phyloP scores from a whole-genome alignment of 2,113 vertebrate species.

The Tenebrosternarchus preto region DNA sequence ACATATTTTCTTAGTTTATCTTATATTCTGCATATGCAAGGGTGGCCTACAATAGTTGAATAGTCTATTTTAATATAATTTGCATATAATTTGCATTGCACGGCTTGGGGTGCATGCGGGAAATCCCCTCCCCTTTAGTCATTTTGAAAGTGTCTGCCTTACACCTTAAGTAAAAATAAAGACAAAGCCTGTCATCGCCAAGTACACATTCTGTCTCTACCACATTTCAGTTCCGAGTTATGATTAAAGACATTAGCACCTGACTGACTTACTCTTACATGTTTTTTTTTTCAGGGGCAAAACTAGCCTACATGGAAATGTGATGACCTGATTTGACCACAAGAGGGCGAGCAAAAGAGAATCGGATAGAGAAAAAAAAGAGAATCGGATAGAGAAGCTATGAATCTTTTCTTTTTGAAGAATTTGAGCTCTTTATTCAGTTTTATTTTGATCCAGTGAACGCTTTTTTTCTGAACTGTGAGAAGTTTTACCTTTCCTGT shows the following conservation, averaged over 20 bases:
- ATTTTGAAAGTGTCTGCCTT: neutral
- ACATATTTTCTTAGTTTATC: no score
- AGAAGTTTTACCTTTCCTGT: neutral
- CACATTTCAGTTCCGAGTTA: neutral
- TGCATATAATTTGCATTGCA: no score
- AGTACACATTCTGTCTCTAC: slow-evolving; percentile 17
- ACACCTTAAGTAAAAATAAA: neutral
- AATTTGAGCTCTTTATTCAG: neutral
- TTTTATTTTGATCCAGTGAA: neutral
- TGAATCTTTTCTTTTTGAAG: neutral
- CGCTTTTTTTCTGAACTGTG: neutral
- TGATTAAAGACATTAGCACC: no score
- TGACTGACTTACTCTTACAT: neutral
- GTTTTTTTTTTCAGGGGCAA: slow-evolving; percentile 38
- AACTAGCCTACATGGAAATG: slow-evolving; percentile 61
- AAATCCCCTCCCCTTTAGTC: neutral
- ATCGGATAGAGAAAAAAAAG: no score
- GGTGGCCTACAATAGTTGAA: no score
- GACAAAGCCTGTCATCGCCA: neutral
- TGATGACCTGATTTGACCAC: slow-evolving; percentile 12
- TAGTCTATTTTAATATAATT: no score
- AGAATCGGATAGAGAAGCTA: neutral
- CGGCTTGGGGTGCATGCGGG: neutral
- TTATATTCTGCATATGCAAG: no score
- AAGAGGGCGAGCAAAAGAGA: no score